Evolutionary conservation across 2,888 invertebrate species (phyloP), one percentile per base, ranked within the genome.

Genomic region (Pollenia labialis): DNA sequence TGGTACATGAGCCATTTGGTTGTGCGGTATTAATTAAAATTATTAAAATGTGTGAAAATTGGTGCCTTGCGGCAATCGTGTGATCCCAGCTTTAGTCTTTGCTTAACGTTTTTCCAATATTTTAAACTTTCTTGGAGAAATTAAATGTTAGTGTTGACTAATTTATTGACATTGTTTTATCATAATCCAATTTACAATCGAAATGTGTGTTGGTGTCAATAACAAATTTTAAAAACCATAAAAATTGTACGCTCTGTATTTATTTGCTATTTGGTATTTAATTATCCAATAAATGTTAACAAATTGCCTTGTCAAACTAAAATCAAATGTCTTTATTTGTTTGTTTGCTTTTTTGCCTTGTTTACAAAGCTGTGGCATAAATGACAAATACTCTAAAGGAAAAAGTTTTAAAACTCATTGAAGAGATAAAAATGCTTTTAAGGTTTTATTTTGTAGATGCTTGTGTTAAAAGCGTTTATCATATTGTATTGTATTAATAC

Each of bases 201-300:
- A 32, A 32, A 32, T 32, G 6, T 58, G 12, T 32, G 4, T 14
- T 32, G 4, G 16, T 40, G 6, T 77, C 46, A 46, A 72, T 46
- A 12, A 56, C 23, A 54, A 44, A 42, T 9, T 32, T 60, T 44
- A 40, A 46, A 56, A 50, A 8, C 56, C 12, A 3, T 52, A 81
- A 23, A 85, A 87, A 54, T 75, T 56, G 46, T 74, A 56, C 48
- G 42, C 42, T 77, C 40, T 58, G 46, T 12, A 58, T 14, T 66
- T 74, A 50, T 48, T 32, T 68, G 50, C 54, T 74, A 52, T 68
- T 81, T 83, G 85, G 42, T 84, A 60, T 64, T 81, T 88, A 88
- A 89, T 88, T 87, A 82, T 32, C 72, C 81, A 84, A 85, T 87
- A 86, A 86, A 84, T 82, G 83, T 85, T 85, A 82, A 85, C 88